Conservation (phyloP, 2,888 invertebrate genomes). For the Mythimna pallens region DNA sequence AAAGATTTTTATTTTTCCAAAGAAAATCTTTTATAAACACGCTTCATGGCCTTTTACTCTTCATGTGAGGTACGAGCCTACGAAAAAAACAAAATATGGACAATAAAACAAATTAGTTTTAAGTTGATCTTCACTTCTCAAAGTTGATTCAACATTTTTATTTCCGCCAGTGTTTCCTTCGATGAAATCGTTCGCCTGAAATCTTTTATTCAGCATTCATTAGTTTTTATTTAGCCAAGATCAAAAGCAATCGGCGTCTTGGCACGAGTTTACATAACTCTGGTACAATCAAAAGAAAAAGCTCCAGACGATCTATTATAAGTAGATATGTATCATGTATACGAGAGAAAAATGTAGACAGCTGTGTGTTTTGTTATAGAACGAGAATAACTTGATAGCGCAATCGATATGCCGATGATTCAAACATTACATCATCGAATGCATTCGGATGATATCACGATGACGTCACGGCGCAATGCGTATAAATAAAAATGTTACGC, state of each 20-base stretch:
- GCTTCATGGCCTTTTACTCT: conserved; percentile 29
- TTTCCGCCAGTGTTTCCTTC: conserved; percentile 30
- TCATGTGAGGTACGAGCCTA: neutral
- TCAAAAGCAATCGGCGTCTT: conserved; percentile 58
- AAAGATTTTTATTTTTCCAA: conserved; percentile 4
- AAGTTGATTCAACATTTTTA: conserved; percentile 31
- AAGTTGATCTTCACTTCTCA: conserved; percentile 12
- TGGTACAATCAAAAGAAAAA: conserved; percentile 51
- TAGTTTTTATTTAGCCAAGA: conserved; percentile 54
- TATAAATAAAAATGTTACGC: conserved; percentile 66
- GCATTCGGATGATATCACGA: conserved; percentile 71
- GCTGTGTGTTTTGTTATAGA: conserved; percentile 46
- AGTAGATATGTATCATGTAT: conserved; percentile 35
- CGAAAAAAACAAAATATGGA: conserved; percentile 4
- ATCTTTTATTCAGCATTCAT: conserved; percentile 57
- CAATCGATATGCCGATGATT: conserved; percentile 71
- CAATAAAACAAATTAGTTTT: conserved; percentile 14
- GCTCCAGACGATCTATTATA: conserved; percentile 53
- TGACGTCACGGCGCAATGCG: conserved; percentile 75
- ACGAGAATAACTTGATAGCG: conserved; percentile 42
- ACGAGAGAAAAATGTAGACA: conserved; percentile 40
- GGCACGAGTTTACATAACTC: conserved; percentile 54
- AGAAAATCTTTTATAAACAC: conserved; percentile 27
- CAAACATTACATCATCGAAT: conserved; percentile 76
- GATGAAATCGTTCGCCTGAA: conserved; percentile 48